These are phyloP conservation scores for Ageneiosus marmoratus DNA, from an alignment of 2,113 vertebrate species.

Conservation along the genomic window DNA sequence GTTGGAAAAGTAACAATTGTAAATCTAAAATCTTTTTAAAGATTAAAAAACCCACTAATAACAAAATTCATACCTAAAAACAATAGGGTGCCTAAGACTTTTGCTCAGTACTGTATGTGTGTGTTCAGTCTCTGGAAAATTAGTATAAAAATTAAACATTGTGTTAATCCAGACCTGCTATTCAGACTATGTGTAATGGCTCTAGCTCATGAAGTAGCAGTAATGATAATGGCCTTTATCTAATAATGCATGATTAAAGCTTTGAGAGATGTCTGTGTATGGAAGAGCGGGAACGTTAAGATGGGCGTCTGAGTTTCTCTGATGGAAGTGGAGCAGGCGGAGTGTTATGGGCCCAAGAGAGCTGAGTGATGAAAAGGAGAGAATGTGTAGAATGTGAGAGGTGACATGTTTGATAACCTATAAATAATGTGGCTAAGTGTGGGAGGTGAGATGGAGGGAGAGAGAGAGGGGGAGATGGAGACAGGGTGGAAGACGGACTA, in stretches of 20 bases:
- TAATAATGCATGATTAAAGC: not conserved
- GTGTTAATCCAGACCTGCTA: not conserved
- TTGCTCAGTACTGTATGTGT: no score
- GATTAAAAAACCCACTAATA: no score
- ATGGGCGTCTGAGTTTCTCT: slow-evolving; percentile 9
- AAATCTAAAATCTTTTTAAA: no score
- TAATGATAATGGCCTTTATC: slow-evolving; percentile 8
- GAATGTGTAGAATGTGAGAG: slow-evolving; percentile 44
- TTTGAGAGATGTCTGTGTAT: slow-evolving; percentile 2
- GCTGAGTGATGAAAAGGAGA: slow-evolving; percentile 45
- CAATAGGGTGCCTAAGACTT: no score
- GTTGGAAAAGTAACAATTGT: no score
- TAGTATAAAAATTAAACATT: not conserved
- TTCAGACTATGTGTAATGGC: not conserved
- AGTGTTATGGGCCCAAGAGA: slow-evolving; percentile 20
- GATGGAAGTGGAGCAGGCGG: slow-evolving; percentile 5
- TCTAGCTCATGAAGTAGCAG: not conserved
- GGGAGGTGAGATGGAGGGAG: slow-evolving; percentile 3
- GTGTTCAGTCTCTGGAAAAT: not conserved
- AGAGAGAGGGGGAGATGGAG: slow-evolving; percentile 4
- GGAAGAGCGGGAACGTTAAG: slow-evolving; percentile 5
- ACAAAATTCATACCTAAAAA: no score
- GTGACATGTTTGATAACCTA: slow-evolving; percentile 54
- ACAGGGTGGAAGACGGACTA: not conserved
- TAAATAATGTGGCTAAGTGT: slow-evolving; percentile 50